phyloP scores from a whole-genome alignment of 1,140 invertebrate species.

The Drosophila nikananu region DNA sequence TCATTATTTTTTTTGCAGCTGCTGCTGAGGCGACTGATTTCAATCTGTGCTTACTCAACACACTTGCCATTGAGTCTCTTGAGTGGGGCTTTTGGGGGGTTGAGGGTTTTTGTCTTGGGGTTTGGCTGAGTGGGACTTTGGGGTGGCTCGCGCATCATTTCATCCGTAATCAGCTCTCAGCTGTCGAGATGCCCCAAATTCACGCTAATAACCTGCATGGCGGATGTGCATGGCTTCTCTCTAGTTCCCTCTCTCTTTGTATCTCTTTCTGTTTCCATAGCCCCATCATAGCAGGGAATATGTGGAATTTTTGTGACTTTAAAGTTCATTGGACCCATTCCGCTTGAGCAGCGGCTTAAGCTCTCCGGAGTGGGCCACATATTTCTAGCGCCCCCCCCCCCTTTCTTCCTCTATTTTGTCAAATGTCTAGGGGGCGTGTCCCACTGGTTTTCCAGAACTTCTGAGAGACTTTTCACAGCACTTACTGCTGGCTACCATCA shows the following conservation, averaged over 20 bases:
- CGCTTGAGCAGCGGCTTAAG: constrained; percentile 46
- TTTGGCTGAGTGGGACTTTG: not conserved
- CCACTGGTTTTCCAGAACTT: constrained; percentile 26
- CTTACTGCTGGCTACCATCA: constrained; percentile 17
- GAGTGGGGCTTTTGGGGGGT: constrained; percentile 8
- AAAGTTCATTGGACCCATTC: constrained; percentile 77
- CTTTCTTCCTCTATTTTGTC: constrained; percentile 39
- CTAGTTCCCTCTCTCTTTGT: not conserved
- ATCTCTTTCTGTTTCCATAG: constrained; percentile 6
- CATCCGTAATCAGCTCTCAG: constrained; percentile 50
- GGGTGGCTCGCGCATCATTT: constrained; percentile 16
- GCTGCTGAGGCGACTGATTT: constrained; percentile 46
- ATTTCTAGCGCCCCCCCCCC: constrained; percentile 16
- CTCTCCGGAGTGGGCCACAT: constrained; percentile 32
- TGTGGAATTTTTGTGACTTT: constrained; percentile 50
- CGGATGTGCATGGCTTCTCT: constrained; percentile 44
- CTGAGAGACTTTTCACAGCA: constrained; percentile 43
- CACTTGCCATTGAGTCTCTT: constrained; percentile 35
- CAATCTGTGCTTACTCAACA: constrained; percentile 55
- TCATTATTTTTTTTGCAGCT: not conserved
- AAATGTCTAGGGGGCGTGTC: constrained; percentile 56
- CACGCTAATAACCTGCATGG: constrained; percentile 52
- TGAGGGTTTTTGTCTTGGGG: constrained; percentile 2
- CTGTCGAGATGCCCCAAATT: constrained; percentile 53
- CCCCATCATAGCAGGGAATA: not conserved